Conservation (phyloP, 2,797 vertebrate species). For the Lutra lutra region DNA sequence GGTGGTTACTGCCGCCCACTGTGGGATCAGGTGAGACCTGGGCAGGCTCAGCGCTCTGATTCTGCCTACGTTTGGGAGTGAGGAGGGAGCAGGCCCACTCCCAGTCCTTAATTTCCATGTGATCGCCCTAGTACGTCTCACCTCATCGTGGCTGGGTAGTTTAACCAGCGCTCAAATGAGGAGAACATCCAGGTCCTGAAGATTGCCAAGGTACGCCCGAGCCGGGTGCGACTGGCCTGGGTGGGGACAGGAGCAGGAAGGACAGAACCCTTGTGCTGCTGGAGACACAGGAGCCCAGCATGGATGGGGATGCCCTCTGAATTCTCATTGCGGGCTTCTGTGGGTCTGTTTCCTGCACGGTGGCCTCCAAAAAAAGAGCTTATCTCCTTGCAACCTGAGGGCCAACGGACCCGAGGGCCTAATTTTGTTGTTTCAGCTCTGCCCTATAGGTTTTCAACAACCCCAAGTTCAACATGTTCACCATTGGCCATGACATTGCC, state of each 20-base stretch:
- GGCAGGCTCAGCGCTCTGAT: background rate
- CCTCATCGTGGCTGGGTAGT: conserved; percentile 90
- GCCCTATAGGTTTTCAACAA: conserved; percentile 89
- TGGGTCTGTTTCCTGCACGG: rapidly evolving
- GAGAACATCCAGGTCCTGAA: conserved; percentile 87
- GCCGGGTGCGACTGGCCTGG: rapidly evolving
- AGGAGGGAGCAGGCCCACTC: rapidly evolving
- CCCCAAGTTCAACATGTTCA: conserved; percentile 86
- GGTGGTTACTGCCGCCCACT: conserved; percentile 92
- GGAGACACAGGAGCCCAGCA: background rate
- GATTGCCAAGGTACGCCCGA: conserved; percentile 84
- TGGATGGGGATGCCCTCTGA: rapidly evolving
- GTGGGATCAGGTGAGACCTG: conserved; percentile 82
- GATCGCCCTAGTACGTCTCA: conserved; percentile 85
- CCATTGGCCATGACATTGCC: conserved; percentile 89
- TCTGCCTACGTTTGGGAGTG: rapidly evolving
- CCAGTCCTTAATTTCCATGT: background rate
- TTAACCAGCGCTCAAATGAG: conserved; percentile 85
- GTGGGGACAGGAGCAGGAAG: rapidly evolving
- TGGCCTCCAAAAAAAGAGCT: rapidly evolving
- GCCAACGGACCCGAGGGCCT: background rate
- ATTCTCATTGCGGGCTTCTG: background rate
- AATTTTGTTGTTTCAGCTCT: background rate
- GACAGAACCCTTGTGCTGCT: rapidly evolving
- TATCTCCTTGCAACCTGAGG: background rate